A percentile compares a stretch with the other conserved stretches of the same genome.
Conservation (phyloP, 1,140 invertebrate species). For the Neodiprion fabricii region DNA sequence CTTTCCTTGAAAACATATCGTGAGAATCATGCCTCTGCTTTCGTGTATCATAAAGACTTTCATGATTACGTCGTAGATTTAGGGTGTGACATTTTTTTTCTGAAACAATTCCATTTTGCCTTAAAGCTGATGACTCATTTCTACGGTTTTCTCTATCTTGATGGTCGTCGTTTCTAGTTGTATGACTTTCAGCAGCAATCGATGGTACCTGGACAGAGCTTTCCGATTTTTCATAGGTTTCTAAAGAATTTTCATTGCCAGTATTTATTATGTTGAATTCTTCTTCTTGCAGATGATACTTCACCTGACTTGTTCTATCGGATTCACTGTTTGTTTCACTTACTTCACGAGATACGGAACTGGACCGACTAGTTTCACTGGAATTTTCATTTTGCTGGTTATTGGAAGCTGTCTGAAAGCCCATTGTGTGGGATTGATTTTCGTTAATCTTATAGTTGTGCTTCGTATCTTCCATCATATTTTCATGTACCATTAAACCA, state of each 20-base stretch:
- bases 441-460: neutral
- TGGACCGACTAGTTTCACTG: neutral
- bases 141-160: neutral
- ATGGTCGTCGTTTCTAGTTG: too few relatives aligned
- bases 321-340: slow-evolving; percentile 1
- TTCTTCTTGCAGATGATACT: neutral
- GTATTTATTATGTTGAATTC: neutral
- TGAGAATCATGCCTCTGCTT: neutral
- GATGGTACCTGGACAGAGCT: neutral
- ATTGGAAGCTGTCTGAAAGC: neutral
- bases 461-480: neutral
- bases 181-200: neutral
- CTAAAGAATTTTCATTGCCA: neutral
- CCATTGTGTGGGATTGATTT: too few relatives aligned
- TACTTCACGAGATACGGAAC: neutral
- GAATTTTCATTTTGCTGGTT: neutral
- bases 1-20: neutral
- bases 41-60: neutral
- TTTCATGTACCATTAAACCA: neutral
- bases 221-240: neutral
- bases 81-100: neutral
- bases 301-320: neutral
- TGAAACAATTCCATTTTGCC: neutral
- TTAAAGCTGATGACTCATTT: neutral
- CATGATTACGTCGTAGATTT: neutral